Evolutionary conservation across 1,140 invertebrate genomes (phyloP).

Genomic region (Bombus ignitus): DNA sequence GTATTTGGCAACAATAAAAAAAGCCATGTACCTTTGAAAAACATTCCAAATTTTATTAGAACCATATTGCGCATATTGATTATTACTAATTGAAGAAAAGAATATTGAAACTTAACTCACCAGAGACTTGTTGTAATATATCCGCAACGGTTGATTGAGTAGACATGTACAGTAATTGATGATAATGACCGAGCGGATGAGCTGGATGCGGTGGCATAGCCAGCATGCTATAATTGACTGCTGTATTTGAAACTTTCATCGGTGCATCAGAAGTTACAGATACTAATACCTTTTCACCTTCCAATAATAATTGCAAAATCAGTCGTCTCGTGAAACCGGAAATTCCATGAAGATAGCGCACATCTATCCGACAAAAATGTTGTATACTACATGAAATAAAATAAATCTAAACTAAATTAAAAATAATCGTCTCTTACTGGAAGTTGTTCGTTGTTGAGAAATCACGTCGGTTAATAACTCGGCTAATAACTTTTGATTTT

Average conservation of each 20-base stretch:
- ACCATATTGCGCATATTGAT: not conserved
- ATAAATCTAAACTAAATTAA: not conserved
- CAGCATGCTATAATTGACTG: constrained; percentile 70
- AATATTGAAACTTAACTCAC: constrained; percentile 71
- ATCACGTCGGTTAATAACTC: constrained; percentile 90
- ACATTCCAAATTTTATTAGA: not conserved
- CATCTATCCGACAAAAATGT: constrained; percentile 69
- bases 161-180: constrained; percentile 88
- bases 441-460: constrained; percentile 85
- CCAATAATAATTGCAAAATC: constrained; percentile 92
- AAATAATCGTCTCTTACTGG: constrained; percentile 78
- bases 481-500: constrained; percentile 92
- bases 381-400: not conserved
- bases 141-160: constrained; percentile 88
- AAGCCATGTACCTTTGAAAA: constrained; percentile 75
- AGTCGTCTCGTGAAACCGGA: constrained; percentile 94
- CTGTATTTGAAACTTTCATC: constrained; percentile 75
- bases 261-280: constrained; percentile 85
- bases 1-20: constrained; percentile 75
- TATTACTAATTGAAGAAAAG: not conserved
- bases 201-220: constrained; percentile 80
- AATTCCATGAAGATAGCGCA: constrained; percentile 85
- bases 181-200: constrained; percentile 83
- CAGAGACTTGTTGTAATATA: constrained; percentile 84
- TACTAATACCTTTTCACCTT: constrained; percentile 92